Base-by-base conservation (phyloP, 2,888 invertebrate genomes). In the Cantharis lateralis region DNA sequence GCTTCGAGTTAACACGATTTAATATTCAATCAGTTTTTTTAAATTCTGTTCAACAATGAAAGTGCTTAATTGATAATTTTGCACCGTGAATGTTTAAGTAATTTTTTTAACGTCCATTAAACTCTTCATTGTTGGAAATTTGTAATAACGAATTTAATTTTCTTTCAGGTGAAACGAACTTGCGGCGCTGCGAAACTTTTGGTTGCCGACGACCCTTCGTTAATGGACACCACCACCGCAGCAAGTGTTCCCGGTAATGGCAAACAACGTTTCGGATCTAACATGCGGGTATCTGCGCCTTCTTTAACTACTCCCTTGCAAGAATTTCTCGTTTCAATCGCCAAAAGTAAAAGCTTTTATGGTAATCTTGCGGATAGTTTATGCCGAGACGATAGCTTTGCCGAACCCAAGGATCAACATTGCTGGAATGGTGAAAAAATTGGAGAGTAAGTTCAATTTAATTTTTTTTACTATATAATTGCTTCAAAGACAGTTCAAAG, bases 401-500 rank as follows among this genome's bases (percentile, higher is more conserved):
- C 93, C 4, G 91, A 91, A 69, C 90, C 91, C 28, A 90, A 91
- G 62, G 92, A 92, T 81, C 92, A 93, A 78, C 91, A 91, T 80
- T 96, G 96, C 87, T 96, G 96, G 96, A 96, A 95, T 85, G 96
- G 96, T 70, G 92, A 93, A 81, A 88, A 91, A 78, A 90, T 94
- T 82, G 94, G 93, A 88, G 93, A 94, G 95, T 95, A 85, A 93
- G 94, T 93, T 20, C 4, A 10, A 32, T 3, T 48, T 68, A 5
- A 20, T 9, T n/a, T 28, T 26, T 63, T 26, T 24, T 62, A 26
- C 7, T 3, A 2, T 18, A 18, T 18, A 5, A 20, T 20, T n/a
- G n/a, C n/a, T n/a, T n/a, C n/a, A n/a, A n/a, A n/a, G n/a, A n/a
- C n/a, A n/a, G n/a, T n/a, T n/a, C n/a, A n/a, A n/a, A n/a, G n/a